Conservation (phyloP, 2,888 invertebrate genomes). For the Troides helena region DNA sequence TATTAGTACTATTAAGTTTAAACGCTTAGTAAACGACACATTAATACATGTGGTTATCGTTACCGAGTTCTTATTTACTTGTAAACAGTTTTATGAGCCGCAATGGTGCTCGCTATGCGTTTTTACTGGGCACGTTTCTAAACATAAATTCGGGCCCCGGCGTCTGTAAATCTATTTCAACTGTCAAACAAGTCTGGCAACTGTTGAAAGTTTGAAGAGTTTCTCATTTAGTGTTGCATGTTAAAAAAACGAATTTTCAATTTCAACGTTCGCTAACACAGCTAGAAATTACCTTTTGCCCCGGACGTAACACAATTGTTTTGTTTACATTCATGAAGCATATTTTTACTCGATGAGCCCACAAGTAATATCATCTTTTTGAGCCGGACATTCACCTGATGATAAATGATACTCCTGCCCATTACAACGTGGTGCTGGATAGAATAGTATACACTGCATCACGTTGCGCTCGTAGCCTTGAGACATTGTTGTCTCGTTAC, state of each 20-base stretch:
- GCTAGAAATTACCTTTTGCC: conserved; percentile 14
- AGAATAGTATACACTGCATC: no score
- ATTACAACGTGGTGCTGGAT: no score
- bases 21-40: neutral
- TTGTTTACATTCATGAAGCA: no score
- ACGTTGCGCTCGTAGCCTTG: no score
- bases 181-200: conserved; percentile 28
- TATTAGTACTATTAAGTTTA: neutral
- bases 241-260: conserved; percentile 24
- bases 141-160: conserved; percentile 19
- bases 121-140: conserved; percentile 17
- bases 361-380: no score
- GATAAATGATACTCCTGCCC: no score
- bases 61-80: conserved; percentile 8
- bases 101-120: conserved; percentile 2
- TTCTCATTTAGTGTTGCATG: conserved; percentile 24
- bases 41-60: no score
- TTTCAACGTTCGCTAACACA: conserved; percentile 4
- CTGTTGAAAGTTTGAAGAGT: conserved; percentile 27
- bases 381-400: no score
- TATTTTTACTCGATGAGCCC: no score
- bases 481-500: no score
- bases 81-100: neutral
- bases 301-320: neutral
- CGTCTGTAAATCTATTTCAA: conserved; percentile 29